Evolutionary conservation across 2,113 vertebrate genomes (phyloP), one percentile per base, ranked within the genome.

Genomic region (Leptobrachium leishanense): DNA sequence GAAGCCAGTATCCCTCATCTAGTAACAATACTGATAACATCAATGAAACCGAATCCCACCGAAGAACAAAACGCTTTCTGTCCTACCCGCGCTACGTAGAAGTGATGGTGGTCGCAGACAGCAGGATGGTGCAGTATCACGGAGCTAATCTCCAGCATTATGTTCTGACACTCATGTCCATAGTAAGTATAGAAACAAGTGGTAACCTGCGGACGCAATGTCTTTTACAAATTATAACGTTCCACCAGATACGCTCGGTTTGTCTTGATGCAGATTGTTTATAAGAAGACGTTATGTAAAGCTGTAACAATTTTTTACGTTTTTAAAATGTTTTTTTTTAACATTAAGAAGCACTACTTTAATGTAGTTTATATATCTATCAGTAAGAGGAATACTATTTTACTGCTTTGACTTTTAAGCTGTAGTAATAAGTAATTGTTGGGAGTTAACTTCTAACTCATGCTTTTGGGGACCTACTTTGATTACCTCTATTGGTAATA

Each of bases 71-170:
- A 85, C 94, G 98, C 67, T 99, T 98, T 86, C 89, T 99, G 74
- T 99, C 97, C 84, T 98, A 98, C 84, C 97, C 97, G 82, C 97
- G 97, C 84, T 98, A 96, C 85, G 96, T 99, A 83, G 97, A 99
- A 88, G 96, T 98, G 87, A 98, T 99, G 98, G 95, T 98, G 86
- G 96, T 98, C 71, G 98, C 96, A 70, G 98, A 99, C 91, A 95
- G 90, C 89, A 98, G 93, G 88, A 99, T 99, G 98, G 95, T 96
- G 40, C 92, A 94, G 71, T 96, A 97, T 89, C 98, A 99, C 0
- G 94, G 97, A 86, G 90, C 92, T 86, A 97, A 97, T 86, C 93
- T 99, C 7, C 96, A 99, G 85, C 96, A 99, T 92, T 99, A 99
- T 85, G 92, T 99, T 82, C 90, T 99, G 84, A 99, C 97, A 0